phyloP scores from a whole-genome alignment of 53 echinoderm and acorn worm genomes.

The Arbacia lixula region DNA sequence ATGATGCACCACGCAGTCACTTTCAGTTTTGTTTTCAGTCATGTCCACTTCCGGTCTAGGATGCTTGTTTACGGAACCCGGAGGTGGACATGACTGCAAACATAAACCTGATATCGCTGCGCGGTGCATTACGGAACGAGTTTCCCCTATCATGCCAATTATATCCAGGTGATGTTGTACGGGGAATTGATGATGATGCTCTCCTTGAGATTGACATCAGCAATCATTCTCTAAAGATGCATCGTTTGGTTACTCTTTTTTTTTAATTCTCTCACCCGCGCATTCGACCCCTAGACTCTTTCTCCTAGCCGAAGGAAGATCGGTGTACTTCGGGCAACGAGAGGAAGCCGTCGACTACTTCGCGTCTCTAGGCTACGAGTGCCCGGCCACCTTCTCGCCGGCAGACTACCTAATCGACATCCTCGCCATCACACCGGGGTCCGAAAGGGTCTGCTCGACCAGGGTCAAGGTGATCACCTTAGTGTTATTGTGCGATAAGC shows the following conservation, averaged over 20 bases:
- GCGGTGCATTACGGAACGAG: no score
- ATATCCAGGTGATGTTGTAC: no score
- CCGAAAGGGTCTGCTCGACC: conserved; percentile 2
- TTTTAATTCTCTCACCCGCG: neutral
- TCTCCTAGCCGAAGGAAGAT: conserved; percentile 56
- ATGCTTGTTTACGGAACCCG: no score
- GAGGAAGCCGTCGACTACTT: conserved; percentile 53
- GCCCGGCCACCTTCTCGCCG: conserved; percentile 65
- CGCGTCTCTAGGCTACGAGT: conserved; percentile 43
- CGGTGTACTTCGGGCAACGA: conserved; percentile 52
- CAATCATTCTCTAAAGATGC: neutral
- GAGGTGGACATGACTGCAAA: no score
- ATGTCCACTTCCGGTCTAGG: no score
- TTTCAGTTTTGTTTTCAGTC: no score
- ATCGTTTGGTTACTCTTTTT: neutral
- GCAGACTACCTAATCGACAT: conserved; percentile 62
- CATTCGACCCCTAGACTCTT: conserved; percentile 26
- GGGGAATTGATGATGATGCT: no score
- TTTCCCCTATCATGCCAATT: no score
- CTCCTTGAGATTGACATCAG: neutral
- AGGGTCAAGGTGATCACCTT: conserved; percentile 31
- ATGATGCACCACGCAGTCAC: no score
- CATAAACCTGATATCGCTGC: no score
- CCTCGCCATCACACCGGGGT: conserved; percentile 50
- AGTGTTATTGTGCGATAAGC: no score